Evolutionary conservation across 2,888 invertebrate species (phyloP), one percentile per base, ranked within the genome.

Genomic region (Eupithecia pulchellata): DNA sequence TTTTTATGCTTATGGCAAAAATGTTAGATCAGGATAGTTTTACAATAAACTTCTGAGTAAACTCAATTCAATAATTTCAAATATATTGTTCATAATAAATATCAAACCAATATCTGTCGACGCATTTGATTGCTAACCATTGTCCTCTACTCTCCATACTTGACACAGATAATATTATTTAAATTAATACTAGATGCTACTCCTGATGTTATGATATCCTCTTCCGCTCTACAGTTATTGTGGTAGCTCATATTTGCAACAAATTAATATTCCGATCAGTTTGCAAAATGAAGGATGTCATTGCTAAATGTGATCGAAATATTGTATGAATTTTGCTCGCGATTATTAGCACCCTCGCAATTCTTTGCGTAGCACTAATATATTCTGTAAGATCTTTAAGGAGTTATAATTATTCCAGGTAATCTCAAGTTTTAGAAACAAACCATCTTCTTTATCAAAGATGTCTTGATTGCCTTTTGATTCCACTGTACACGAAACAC

Each of bases 121-220:
- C 57, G 1, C 25, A 17, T 29, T 11, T 32, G 32, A 60, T 29
- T 52, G n/a, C 14, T 3, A 58, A 58, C 42, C 55, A 74, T 67
- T 63, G 69, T 64, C 65, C 63, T 61, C 68, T 63, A 64, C 58
- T 61, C 58, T 39, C 70, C 68, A 67, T 64, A 64, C 58, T 60
- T 65, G 69, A 39, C 42, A 47, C 9, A 52, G 52, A 32, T 57
- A 64, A 67, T 64, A 25, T 55, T 68, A 72, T 74, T 72, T 57
- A 71, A 69, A 75, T 72, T 77, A 69, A 75, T 70, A 57, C 66
- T 68, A 55, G 58, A 61, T 57, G 27, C 58, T 60, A 67, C 62
- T 60, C 39, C 14, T 62, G 42, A 57, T 66, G 61, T 72, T 66
- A 71, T 70, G 58, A 65, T 70, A 70, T 77, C 72, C 75, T 74